These are phyloP conservation scores for Aricia agestis DNA, from an alignment of 1,140 invertebrate species.

Conservation along the genomic window DNA sequence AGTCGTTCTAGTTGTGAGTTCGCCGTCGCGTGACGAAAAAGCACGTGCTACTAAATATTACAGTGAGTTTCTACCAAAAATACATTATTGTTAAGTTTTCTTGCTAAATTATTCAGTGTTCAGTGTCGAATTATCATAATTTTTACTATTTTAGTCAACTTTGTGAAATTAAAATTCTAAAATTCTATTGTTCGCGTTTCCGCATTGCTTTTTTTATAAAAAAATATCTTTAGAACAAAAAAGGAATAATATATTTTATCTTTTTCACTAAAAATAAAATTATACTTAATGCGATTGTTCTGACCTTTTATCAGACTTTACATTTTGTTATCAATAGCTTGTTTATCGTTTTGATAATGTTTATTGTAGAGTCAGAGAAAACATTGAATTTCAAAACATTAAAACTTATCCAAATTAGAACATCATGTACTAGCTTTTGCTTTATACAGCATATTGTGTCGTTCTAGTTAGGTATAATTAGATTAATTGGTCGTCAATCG, in stretches of 20 bases:
- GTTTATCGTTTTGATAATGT: too few relatives aligned
- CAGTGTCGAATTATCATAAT: neutral
- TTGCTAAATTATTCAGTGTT: neutral
- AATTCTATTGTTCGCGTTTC: neutral
- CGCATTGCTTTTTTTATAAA: neutral
- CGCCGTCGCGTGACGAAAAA: slow-evolving; percentile 30
- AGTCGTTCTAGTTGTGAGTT: slow-evolving; percentile 16
- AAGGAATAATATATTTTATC: neutral
- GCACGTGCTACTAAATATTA: slow-evolving; percentile 36
- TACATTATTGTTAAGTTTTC: neutral
- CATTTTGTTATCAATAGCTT: too few relatives aligned
- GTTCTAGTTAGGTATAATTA: too few relatives aligned
- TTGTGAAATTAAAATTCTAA: neutral
- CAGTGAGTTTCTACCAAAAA: slow-evolving; percentile 34
- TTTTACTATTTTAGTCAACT: neutral
- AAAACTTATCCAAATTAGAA: too few relatives aligned
- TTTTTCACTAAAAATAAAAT: neutral
- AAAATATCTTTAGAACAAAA: neutral
- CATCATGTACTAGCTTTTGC: too few relatives aligned
- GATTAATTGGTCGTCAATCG: too few relatives aligned
- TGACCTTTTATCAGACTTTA: too few relatives aligned
- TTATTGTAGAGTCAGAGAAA: too few relatives aligned
- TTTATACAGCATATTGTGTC: too few relatives aligned
- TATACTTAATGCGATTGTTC: too few relatives aligned
- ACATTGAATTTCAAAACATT: too few relatives aligned